phyloP scores from a whole-genome alignment of 2,113 vertebrate genomes.

The Indicator indicator region DNA sequence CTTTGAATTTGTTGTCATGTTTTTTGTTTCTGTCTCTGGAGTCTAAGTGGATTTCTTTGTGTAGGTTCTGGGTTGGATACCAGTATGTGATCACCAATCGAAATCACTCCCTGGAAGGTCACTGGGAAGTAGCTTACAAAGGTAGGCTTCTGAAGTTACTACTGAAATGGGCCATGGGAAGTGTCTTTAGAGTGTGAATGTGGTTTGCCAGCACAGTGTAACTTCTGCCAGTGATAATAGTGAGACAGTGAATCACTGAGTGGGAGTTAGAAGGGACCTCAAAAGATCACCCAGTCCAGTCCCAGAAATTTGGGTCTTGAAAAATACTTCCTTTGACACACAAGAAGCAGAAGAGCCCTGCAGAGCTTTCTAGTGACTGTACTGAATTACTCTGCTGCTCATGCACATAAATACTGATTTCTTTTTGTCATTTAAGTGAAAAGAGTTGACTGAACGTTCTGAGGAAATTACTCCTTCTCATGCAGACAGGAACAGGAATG shows the following conservation, averaged over 20 bases:
- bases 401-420: background rate
- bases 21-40: background rate
- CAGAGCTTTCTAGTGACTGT: background rate
- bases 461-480: background rate
- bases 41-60: background rate
- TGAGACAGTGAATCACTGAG: background rate
- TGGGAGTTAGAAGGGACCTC: too few species aligned
- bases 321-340: background rate
- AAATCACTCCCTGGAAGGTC: constrained; percentile 90
- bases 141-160: constrained; percentile 71
- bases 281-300: too few species aligned
- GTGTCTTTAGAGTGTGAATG: background rate
- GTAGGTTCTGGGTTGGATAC: constrained; percentile 97
- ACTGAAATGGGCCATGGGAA: background rate
- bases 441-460: background rate
- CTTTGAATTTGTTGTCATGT: background rate
- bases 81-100: constrained; percentile 94
- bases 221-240: background rate
- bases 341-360: background rate
- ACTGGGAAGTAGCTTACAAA: constrained; percentile 97
- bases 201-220: background rate
- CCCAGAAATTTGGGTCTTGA: background rate
- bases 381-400: background rate
- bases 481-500: background rate
- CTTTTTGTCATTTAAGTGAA: background rate